Conservation (phyloP, 2,113 vertebrate species). For the Corythornis madagascariensis region DNA sequence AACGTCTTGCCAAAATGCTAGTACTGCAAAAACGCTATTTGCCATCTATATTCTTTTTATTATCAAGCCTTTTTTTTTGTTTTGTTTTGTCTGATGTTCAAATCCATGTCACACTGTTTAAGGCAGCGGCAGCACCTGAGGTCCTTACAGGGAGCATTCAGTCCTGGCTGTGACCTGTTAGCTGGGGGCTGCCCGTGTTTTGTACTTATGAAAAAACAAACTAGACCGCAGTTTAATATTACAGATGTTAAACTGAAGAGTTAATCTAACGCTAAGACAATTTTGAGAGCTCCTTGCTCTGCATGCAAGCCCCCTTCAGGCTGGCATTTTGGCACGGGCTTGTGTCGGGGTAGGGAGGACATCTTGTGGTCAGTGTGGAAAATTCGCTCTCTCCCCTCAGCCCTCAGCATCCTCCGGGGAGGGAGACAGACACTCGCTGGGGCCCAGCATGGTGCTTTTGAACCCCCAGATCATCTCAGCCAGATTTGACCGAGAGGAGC, state of each 20-base stretch:
- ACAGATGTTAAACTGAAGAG: fast-evolving
- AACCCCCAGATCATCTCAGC: fast-evolving
- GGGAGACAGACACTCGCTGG: fast-evolving
- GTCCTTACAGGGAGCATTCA: fast-evolving
- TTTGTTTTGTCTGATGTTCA: background rate
- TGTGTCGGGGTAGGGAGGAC: constrained; percentile 20
- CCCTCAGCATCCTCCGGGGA: too few species aligned
- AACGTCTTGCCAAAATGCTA: background rate
- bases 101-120: background rate
- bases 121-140: fast-evolving
- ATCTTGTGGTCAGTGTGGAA: constrained; percentile 50
- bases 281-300: background rate
- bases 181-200: background rate
- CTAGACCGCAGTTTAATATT: fast-evolving
- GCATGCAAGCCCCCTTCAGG: fast-evolving
- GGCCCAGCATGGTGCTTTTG: background rate
- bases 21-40: background rate
- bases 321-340: too few species aligned
- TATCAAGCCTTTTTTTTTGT: background rate
- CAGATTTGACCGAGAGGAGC: background rate
- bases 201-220: background rate
- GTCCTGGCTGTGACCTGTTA: fast-evolving
- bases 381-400: background rate
- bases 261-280: fast-evolving
- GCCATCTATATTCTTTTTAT: background rate